phyloP scores from a whole-genome alignment of 2,113 vertebrate genomes.

The Hyaena hyaena region DNA sequence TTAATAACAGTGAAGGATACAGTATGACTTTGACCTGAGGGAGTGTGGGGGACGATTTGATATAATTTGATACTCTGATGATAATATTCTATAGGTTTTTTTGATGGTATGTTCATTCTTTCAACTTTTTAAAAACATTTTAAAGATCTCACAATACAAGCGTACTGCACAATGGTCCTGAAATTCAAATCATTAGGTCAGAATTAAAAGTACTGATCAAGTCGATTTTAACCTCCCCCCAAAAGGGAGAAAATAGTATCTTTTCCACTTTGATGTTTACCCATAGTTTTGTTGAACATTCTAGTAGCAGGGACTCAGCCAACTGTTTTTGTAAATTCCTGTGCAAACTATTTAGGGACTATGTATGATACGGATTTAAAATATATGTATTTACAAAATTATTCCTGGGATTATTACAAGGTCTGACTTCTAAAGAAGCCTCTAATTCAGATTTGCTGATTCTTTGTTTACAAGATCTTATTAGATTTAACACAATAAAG shows the following conservation, averaged over 20 bases:
- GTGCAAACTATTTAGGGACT: background rate
- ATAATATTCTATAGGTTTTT: background rate
- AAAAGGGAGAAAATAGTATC: background rate
- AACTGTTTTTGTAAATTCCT: background rate
- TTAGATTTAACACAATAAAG: background rate
- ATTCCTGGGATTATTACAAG: background rate
- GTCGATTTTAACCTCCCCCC: background rate
- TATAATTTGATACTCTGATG: background rate
- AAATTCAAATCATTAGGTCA: background rate
- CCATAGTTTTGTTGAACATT: background rate
- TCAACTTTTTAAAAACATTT: background rate
- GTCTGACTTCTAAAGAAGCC: background rate
- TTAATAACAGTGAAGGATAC: background rate
- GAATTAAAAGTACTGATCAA: background rate
- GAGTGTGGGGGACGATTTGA: background rate
- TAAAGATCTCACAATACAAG: background rate
- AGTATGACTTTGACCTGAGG: background rate
- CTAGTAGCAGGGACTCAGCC: background rate
- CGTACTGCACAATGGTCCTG: fast-evolving
- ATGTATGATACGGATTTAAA: background rate
- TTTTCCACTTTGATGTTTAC: background rate
- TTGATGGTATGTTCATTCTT: background rate
- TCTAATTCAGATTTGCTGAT: background rate
- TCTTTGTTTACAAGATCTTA: background rate
- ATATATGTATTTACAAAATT: background rate